Percentiles rank a stretch among this genome's conserved stretches.
Conservation (phyloP, 2,113 vertebrate genomes). For the Grammatotria lemairii region DNA sequence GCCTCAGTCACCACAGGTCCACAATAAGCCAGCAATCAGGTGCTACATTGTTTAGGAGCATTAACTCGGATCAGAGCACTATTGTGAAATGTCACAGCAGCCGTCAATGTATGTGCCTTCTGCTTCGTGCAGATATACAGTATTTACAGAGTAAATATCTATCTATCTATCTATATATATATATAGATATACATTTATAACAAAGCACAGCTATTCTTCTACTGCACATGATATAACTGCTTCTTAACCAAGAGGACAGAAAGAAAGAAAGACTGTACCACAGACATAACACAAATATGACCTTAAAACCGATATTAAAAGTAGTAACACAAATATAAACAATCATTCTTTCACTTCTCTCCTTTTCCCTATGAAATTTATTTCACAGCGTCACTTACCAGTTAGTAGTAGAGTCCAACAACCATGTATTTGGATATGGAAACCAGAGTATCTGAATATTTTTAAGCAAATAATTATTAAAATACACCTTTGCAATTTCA, state of each 20-base stretch:
- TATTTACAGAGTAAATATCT: neutral
- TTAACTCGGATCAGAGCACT: slow-evolving; percentile 50
- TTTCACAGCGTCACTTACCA: neutral
- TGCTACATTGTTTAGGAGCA: slow-evolving; percentile 57
- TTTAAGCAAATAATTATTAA: neutral
- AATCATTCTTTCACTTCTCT: neutral
- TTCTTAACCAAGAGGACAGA: neutral
- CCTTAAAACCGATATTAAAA: neutral
- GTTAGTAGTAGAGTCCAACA: neutral
- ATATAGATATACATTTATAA: neutral
- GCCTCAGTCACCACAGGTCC: slow-evolving; percentile 12
- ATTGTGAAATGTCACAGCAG: slow-evolving; percentile 47
- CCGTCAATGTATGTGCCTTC: neutral
- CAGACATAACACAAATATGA: neutral
- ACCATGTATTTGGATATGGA: neutral
- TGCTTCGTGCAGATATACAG: neutral
- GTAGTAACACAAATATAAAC: neutral
- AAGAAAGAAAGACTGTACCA: neutral
- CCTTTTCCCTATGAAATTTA: neutral
- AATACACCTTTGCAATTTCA: neutral
- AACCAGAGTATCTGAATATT: neutral
- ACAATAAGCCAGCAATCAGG: slow-evolving; percentile 59
- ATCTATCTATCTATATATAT: accelerated
- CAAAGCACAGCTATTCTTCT: neutral
- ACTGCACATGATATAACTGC: neutral